These are phyloP conservation scores for Melinopterus prodromus DNA, from an alignment of 2,888 invertebrate genomes.

Conservation along the genomic window DNA sequence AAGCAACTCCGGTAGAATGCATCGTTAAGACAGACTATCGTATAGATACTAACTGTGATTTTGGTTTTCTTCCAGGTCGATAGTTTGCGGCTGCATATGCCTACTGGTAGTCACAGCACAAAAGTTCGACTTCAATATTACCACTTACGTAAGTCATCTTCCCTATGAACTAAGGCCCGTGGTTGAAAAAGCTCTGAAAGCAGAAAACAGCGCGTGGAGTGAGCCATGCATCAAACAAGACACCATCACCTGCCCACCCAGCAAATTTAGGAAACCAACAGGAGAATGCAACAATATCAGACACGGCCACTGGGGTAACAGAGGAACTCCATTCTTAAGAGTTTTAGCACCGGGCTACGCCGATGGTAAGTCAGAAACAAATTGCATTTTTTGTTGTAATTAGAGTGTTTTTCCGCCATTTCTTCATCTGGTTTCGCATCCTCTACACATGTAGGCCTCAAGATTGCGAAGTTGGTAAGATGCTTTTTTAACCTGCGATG, in stretches of 20 bases:
- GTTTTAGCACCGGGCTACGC: slow-evolving; percentile 76
- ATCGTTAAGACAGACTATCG: neutral
- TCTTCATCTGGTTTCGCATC: too few relatives aligned
- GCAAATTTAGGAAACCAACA: slow-evolving; percentile 81
- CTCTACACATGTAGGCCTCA: too few relatives aligned
- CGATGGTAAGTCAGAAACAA: slow-evolving; percentile 67
- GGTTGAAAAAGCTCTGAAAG: slow-evolving; percentile 52
- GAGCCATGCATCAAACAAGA: slow-evolving; percentile 42
- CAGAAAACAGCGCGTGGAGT: slow-evolving; percentile 45
- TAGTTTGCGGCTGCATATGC: slow-evolving; percentile 14
- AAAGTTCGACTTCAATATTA: slow-evolving; percentile 45
- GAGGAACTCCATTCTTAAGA: slow-evolving; percentile 80
- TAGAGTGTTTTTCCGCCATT: neutral
- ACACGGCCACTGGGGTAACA: slow-evolving; percentile 83
- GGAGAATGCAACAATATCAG: slow-evolving; percentile 91
- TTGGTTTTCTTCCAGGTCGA: slow-evolving; percentile 26
- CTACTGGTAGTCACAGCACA: slow-evolving; percentile 11
- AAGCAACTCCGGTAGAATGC: neutral
- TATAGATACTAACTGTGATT: too few relatives aligned
- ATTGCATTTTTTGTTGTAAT: neutral
- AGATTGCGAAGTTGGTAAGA: too few relatives aligned
- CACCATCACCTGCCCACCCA: slow-evolving; percentile 72
- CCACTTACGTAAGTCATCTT: slow-evolving; percentile 54
- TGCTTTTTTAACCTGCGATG: too few relatives aligned
- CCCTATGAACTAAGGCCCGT: slow-evolving; percentile 54